Conservation (phyloP, 2,797 vertebrate genomes). For the Xenops minutus region DNA sequence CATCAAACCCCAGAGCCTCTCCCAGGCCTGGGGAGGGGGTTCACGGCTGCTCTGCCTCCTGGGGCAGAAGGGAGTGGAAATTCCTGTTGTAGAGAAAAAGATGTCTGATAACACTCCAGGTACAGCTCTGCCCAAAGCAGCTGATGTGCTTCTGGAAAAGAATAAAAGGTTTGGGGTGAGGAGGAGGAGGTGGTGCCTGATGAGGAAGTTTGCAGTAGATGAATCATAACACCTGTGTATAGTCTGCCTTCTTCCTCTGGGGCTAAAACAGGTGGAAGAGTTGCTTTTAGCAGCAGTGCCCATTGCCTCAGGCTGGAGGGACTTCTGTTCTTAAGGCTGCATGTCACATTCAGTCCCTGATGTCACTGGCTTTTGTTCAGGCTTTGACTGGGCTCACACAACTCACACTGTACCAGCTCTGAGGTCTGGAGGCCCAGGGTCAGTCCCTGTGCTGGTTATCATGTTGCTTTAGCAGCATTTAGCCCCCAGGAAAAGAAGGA, state of each 20-base stretch:
- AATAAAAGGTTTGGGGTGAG: background rate
- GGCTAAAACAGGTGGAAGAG: background rate
- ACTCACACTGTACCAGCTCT: fast-evolving
- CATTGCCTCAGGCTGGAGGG: background rate
- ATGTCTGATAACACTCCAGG: background rate
- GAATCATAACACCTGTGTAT: background rate
- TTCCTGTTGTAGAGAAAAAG: background rate
- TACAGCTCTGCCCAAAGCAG: background rate
- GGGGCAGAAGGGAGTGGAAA: background rate
- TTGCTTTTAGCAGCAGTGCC: background rate
- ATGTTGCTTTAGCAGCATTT: fast-evolving
- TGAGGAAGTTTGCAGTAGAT: background rate
- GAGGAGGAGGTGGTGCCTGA: background rate
- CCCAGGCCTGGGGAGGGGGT: background rate
- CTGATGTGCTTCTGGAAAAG: background rate
- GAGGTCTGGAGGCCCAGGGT: background rate
- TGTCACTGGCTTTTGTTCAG: background rate
- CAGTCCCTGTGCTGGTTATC: background rate
- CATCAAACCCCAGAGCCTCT: background rate
- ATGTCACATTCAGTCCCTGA: fast-evolving
- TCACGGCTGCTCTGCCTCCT: background rate
- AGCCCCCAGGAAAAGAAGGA: background rate
- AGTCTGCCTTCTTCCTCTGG: background rate
- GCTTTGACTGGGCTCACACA: fast-evolving
- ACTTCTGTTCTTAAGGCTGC: background rate